phyloP scores from a whole-genome alignment of 2,888 invertebrate genomes.

The Platycheirus rosarum region DNA sequence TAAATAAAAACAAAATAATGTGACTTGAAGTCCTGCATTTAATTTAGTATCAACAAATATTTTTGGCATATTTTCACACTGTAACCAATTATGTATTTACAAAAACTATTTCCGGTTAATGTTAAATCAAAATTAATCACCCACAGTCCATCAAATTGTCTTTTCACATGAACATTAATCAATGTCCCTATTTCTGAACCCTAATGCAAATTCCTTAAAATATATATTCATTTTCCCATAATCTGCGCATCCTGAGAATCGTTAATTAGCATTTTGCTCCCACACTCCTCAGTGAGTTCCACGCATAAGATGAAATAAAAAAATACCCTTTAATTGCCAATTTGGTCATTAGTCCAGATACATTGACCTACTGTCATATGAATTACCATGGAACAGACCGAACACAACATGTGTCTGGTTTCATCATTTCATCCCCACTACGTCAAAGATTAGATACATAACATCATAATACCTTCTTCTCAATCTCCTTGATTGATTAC shows the following conservation, averaged over 20 bases:
- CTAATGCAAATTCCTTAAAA: constrained; percentile 50
- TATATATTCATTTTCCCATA: neutral
- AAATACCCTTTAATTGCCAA: constrained; percentile 39
- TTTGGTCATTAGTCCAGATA: constrained; percentile 31
- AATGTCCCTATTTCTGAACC: constrained; percentile 62
- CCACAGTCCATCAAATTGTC: too few relatives aligned
- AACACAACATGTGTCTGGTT: constrained; percentile 43
- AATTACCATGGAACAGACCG: constrained; percentile 37
- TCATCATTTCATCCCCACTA: constrained; percentile 1
- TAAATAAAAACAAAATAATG: too few relatives aligned
- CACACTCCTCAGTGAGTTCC: constrained; percentile 2
- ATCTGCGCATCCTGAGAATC: constrained; percentile 9
- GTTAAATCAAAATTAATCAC: too few relatives aligned
- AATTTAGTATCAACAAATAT: too few relatives aligned
- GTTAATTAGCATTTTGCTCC: constrained; percentile 39
- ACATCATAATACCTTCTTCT: constrained; percentile 1
- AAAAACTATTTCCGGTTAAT: too few relatives aligned
- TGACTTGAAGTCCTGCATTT: too few relatives aligned
- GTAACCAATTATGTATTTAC: too few relatives aligned
- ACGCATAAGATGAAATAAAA: constrained; percentile 8
- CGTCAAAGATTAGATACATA: constrained; percentile 55
- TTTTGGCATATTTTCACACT: too few relatives aligned
- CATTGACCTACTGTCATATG: constrained; percentile 63
- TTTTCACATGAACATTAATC: constrained; percentile 35
- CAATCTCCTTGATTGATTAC: constrained; percentile 43